These are phyloP conservation scores for Peucedramus taeniatus DNA, from an alignment of 2,113 vertebrate species.

Conservation along the genomic window DNA sequence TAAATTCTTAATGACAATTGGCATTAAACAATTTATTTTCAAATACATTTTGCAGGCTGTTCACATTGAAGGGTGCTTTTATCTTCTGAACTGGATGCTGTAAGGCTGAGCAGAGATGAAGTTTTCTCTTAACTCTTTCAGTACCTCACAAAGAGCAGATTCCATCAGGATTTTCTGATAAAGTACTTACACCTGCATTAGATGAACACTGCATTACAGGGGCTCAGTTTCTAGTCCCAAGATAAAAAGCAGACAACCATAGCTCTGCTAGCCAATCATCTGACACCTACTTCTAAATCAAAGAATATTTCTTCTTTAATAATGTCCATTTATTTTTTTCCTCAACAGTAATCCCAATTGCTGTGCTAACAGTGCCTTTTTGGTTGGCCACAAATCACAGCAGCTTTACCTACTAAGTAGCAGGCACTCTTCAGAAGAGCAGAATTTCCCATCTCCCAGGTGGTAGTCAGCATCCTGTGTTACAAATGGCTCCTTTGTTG, in stretches of 20 bases:
- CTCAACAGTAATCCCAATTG: not conserved
- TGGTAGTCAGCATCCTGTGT: not conserved
- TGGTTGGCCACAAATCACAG: not conserved
- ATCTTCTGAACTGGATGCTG: slow-evolving; percentile 18
- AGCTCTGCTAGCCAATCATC: not conserved
- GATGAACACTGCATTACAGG: not conserved
- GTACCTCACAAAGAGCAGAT: not conserved
- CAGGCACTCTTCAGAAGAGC: fast-evolving
- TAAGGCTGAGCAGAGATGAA: not conserved
- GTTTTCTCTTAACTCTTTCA: slow-evolving; percentile 41
- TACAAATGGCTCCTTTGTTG: not conserved
- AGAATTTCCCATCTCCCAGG: not conserved
- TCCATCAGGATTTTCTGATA: not conserved
- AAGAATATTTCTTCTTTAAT: not conserved
- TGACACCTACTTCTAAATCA: not conserved
- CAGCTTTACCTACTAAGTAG: not conserved
- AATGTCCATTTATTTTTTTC: not conserved
- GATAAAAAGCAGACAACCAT: not conserved
- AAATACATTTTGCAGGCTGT: slow-evolving; percentile 1
- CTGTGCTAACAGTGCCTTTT: not conserved
- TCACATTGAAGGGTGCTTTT: slow-evolving; percentile 3
- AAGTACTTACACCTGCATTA: not conserved
- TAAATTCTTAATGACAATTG: slow-evolving; percentile 23
- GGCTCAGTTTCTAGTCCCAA: not conserved
- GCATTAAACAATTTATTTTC: slow-evolving; percentile 36